These are phyloP conservation scores for Nettapus auritus DNA, from an alignment of 2,113 vertebrate genomes.

Conservation along the genomic window DNA sequence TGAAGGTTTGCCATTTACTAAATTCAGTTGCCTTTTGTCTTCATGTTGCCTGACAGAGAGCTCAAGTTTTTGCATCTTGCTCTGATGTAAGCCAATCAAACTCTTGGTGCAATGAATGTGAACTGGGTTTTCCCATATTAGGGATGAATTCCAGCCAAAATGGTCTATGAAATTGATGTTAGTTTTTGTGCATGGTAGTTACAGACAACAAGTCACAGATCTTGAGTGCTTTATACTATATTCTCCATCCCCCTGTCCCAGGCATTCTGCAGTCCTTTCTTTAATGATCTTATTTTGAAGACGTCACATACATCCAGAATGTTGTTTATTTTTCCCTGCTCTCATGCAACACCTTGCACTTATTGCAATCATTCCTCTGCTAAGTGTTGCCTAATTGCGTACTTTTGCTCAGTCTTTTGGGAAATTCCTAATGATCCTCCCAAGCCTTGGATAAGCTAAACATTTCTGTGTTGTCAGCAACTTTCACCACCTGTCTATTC, in stretches of 20 bases:
- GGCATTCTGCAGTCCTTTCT: background rate
- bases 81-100: background rate
- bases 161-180: background rate
- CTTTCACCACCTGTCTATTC: constrained; percentile 52
- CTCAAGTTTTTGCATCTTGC: background rate
- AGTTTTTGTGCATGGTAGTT: background rate
- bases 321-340: background rate
- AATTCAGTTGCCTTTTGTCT: background rate
- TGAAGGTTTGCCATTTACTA: background rate
- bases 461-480: constrained; percentile 40
- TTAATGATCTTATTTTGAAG: constrained; percentile 5
- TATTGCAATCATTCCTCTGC: constrained; percentile 12
- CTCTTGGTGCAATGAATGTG: background rate
- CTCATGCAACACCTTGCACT: background rate
- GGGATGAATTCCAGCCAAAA: background rate
- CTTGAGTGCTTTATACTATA: background rate
- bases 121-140: background rate
- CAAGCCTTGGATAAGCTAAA: background rate
- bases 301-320: background rate
- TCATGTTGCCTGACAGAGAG: background rate
- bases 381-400: background rate
- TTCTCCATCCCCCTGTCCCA: background rate
- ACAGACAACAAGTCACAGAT: background rate
- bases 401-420: background rate
- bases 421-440: constrained; percentile 27